Conservation (phyloP, 2,888 invertebrate species). For the Phragmatobia fuliginosa region DNA sequence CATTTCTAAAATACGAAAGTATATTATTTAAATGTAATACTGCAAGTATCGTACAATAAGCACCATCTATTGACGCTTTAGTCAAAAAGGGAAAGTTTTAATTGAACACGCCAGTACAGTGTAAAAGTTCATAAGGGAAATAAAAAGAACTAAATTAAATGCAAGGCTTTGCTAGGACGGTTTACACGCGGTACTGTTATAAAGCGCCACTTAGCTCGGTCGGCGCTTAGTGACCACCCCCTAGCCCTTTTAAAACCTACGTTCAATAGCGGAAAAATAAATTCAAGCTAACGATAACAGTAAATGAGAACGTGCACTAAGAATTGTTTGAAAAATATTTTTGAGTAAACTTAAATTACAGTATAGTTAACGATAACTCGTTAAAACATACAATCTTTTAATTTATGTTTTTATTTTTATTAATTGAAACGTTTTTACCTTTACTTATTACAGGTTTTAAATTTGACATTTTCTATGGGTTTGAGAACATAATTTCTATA, state of each 20-base stretch:
- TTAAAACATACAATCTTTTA: background rate
- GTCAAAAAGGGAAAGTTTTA: constrained; percentile 64
- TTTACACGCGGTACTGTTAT: constrained; percentile 66
- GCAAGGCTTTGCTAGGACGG: constrained; percentile 64
- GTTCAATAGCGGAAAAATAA: constrained; percentile 59
- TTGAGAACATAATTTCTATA: background rate
- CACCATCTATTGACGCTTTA: constrained; percentile 57
- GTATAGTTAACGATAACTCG: background rate
- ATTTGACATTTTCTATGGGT: background rate
- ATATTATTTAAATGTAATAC: constrained; percentile 8
- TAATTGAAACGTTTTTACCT: background rate
- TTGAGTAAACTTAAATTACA: background rate
- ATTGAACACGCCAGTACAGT: constrained; percentile 70
- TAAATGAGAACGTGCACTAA: constrained; percentile 39
- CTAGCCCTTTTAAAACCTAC: constrained; percentile 55
- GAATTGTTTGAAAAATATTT: constrained; percentile 16
- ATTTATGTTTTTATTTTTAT: background rate
- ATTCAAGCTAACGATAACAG: constrained; percentile 57
- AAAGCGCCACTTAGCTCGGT: constrained; percentile 73
- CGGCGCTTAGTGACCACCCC: constrained; percentile 63
- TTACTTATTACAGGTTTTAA: too few species aligned
- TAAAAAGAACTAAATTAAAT: constrained; percentile 65
- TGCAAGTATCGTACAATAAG: constrained; percentile 47
- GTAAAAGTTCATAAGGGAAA: constrained; percentile 75
- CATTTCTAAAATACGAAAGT: background rate